Conservation (phyloP, 2,888 invertebrate species). For the Agrotis clavis region DNA sequence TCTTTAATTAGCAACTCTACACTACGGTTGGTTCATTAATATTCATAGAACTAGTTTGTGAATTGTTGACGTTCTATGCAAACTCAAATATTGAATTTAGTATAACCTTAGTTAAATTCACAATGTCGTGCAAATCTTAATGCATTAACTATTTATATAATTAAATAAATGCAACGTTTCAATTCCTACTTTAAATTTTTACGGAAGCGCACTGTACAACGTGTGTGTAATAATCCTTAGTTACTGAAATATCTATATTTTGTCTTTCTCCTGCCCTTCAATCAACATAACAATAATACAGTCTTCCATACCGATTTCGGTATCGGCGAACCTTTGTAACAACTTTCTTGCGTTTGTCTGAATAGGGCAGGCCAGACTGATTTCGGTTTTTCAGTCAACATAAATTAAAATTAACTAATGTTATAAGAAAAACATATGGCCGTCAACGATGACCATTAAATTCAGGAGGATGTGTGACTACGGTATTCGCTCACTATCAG, state of each 20-base stretch:
- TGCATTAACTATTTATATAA: slow-evolving; percentile 19
- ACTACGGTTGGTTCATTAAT: neutral
- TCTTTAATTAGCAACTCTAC: neutral
- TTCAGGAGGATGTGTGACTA: slow-evolving; percentile 21
- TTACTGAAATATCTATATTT: slow-evolving; percentile 15
- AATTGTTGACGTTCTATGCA: slow-evolving; percentile 22
- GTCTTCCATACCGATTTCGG: no score
- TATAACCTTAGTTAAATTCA: slow-evolving; percentile 38
- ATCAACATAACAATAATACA: slow-evolving; percentile 8
- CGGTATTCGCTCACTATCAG: slow-evolving; percentile 38
- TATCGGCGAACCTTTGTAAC: no score
- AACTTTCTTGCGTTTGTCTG: no score
- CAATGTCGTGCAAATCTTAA: slow-evolving; percentile 20
- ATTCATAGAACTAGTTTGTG: slow-evolving; percentile 28
- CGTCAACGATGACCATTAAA: slow-evolving; percentile 24
- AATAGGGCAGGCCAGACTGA: no score
- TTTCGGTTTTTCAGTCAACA: no score
- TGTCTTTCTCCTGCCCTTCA: neutral
- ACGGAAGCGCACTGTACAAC: neutral
- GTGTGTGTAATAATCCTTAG: neutral
- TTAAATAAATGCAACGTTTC: slow-evolving; percentile 6
- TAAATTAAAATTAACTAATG: neutral
- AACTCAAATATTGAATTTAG: slow-evolving; percentile 46
- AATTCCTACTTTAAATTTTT: slow-evolving; percentile 8
- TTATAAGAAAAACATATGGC: slow-evolving; percentile 1